Evolutionary conservation across 2,888 invertebrate species (phyloP).

Genomic region (Diogma glabrata): DNA sequence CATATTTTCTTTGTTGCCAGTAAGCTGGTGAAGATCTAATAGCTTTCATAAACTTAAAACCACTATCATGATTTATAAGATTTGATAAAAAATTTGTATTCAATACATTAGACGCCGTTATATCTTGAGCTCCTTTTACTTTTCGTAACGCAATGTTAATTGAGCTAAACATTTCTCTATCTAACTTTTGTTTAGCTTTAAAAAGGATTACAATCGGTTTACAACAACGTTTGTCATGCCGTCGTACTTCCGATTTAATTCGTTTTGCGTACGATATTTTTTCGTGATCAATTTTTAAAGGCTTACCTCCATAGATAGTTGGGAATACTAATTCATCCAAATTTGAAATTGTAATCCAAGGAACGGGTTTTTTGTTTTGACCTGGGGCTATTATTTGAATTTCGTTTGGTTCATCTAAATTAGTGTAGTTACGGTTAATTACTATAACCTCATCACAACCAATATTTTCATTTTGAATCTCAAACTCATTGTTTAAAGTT

Average conservation of each 20-base stretch:
- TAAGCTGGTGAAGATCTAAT: constrained; percentile 20
- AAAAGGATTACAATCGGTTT: neutral
- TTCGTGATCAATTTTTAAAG: constrained; percentile 10
- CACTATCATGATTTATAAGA: constrained; percentile 16
- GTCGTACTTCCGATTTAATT: neutral
- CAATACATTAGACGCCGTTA: constrained; percentile 17
- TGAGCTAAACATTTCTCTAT: neutral
- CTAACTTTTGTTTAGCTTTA: neutral
- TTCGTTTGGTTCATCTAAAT: too few species aligned
- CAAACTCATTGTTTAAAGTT: neutral
- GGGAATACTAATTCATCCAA: constrained; percentile 22
- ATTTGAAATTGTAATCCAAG: constrained; percentile 19
- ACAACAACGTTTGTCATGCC: neutral
- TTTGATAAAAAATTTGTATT: constrained; percentile 17
- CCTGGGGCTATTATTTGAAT: constrained; percentile 22
- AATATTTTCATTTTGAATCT: neutral
- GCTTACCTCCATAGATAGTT: constrained; percentile 19
- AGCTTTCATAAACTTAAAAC: constrained; percentile 16
- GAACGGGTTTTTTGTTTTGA: constrained; percentile 20
- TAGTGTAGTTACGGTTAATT: constrained; percentile 2
- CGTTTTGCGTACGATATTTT: neutral
- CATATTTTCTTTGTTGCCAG: constrained; percentile 21
- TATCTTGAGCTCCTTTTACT: constrained; percentile 16
- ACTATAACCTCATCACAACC: constrained; percentile 7
- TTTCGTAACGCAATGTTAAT: constrained; percentile 18